Percentiles rank a stretch among this genome's conserved stretches.
Conservation (phyloP, 1,140 invertebrate genomes). For the Penaeus japonicus region DNA sequence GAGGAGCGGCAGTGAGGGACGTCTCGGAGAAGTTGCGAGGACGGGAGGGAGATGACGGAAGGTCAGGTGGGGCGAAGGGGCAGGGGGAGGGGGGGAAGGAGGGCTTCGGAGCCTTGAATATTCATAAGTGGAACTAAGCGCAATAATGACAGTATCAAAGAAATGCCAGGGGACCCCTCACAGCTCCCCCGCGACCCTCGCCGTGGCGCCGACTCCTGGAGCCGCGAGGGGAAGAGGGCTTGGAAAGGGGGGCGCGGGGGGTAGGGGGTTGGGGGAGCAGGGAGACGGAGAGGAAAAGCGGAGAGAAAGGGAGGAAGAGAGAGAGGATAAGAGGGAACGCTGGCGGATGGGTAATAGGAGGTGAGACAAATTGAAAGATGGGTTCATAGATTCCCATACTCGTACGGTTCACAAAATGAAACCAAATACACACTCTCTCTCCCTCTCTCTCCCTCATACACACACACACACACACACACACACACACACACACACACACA, state of each 20-base stretch:
- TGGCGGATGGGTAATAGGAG: neutral
- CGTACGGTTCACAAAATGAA: too few species aligned
- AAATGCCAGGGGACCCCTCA: conserved; percentile 2
- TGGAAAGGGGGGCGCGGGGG: too few species aligned
- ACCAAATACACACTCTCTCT: too few species aligned
- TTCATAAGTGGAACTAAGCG: conserved; percentile 47
- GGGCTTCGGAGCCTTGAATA: conserved; percentile 2
- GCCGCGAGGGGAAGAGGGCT: too few species aligned
- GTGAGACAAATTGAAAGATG: too few species aligned
- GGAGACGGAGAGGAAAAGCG: neutral
- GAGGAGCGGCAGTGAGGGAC: neutral
- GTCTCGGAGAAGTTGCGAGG: neutral
- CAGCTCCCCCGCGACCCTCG: too few species aligned
- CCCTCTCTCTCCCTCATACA: too few species aligned
- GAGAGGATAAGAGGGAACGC: neutral
- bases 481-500: too few species aligned
- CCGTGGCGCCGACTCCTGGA: too few species aligned
- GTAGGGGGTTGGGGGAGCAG: too few species aligned
- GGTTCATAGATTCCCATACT: too few species aligned
- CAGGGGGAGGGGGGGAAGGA: neutral
- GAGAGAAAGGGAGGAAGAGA: neutral
- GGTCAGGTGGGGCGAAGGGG: neutral
- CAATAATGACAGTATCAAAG: conserved; percentile 49
- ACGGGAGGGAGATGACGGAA: neutral
- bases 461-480: too few species aligned